Evolutionary conservation across 2,113 vertebrate species (phyloP).

Genomic region (Cynoglossus semilaevis): DNA sequence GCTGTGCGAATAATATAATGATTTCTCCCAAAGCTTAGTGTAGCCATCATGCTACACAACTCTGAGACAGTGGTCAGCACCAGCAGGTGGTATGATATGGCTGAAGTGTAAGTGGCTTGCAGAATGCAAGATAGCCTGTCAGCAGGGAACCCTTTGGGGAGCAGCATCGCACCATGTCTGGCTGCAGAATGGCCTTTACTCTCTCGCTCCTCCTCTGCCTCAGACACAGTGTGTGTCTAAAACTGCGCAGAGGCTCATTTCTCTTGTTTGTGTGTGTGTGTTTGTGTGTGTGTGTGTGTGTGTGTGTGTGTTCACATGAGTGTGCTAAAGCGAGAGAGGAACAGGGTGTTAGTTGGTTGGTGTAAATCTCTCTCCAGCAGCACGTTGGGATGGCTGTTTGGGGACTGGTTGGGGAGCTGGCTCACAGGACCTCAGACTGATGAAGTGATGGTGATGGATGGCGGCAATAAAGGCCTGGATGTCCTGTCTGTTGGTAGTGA

Average conservation of each 20-base stretch:
- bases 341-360: constrained; percentile 54
- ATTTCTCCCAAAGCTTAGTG: constrained; percentile 53
- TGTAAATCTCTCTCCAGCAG: constrained; percentile 72
- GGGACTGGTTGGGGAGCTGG: constrained; percentile 67
- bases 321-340: constrained; percentile 43
- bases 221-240: constrained; percentile 8
- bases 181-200: constrained; percentile 63
- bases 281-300: constrained; percentile 11
- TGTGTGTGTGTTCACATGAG: constrained; percentile 26
- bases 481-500: constrained; percentile 75
- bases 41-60: constrained; percentile 62
- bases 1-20: constrained; percentile 54
- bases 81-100: constrained; percentile 71
- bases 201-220: constrained; percentile 37
- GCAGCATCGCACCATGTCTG: constrained; percentile 57
- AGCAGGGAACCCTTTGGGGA: constrained; percentile 60
- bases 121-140: constrained; percentile 73
- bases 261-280: constrained; percentile 44
- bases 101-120: constrained; percentile 72
- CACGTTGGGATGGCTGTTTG: constrained; percentile 67
- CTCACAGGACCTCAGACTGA: constrained; percentile 69
- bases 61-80: constrained; percentile 62
- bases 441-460: constrained; percentile 80
- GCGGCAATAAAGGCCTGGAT: constrained; percentile 79
- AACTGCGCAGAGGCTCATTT: constrained; percentile 43